Evolutionary conservation across 2,797 vertebrate genomes (phyloP).

Genomic region (Fratercula arctica): DNA sequence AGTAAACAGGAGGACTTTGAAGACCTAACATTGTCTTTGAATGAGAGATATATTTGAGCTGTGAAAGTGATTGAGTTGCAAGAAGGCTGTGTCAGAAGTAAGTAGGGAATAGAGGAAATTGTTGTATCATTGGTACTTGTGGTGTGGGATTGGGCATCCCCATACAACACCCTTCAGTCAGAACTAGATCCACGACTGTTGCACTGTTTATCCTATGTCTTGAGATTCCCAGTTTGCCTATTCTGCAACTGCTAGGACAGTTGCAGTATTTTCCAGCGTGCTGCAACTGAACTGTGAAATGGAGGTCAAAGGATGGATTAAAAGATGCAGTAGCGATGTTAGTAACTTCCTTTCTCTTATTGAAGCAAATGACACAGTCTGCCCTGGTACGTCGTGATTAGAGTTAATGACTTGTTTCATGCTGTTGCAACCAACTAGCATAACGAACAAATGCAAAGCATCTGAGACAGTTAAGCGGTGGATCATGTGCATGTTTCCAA

Average conservation of each 20-base stretch:
- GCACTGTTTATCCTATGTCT: background rate
- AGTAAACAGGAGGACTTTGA: background rate
- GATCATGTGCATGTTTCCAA: background rate
- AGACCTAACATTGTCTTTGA: background rate
- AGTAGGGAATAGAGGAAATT: background rate
- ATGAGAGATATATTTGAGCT: background rate
- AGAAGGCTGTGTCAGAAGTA: background rate
- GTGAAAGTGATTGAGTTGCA: background rate
- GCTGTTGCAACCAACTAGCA: background rate
- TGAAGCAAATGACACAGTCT: background rate
- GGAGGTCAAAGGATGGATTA: background rate
- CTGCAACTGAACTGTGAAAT: background rate
- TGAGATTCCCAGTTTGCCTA: background rate
- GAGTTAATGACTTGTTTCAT: background rate
- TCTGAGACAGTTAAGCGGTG: background rate
- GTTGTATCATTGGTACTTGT: background rate
- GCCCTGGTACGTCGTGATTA: background rate
- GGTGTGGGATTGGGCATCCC: background rate
- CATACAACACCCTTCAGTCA: background rate
- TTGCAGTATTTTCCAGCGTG: background rate
- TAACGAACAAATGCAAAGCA: background rate
- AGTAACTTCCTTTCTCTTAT: background rate
- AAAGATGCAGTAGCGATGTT: background rate
- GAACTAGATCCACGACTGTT: background rate
- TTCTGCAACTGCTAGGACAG: background rate